phyloP scores from a whole-genome alignment of 2,888 invertebrate species.

The Drosophila pullipes region DNA sequence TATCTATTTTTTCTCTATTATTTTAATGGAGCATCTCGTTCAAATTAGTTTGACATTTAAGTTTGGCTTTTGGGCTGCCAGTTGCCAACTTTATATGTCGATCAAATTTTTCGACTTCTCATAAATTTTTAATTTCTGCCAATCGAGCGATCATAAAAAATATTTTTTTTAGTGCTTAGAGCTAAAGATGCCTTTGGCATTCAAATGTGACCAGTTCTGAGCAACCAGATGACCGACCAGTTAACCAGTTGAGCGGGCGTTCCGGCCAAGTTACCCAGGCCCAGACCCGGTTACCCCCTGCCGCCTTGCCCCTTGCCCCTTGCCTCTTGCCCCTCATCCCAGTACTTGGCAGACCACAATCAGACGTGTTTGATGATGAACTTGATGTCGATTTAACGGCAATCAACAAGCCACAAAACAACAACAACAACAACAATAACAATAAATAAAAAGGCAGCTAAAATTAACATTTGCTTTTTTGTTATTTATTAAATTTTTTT shows the following conservation, averaged over 20 bases:
- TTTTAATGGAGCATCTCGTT: constrained; percentile 60
- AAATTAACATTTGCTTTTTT: constrained; percentile 10
- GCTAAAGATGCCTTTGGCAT: constrained; percentile 75
- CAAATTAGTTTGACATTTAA: constrained; percentile 80
- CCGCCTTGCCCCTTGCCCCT: not conserved
- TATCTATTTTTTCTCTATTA: not conserved
- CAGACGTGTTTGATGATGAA: constrained; percentile 76
- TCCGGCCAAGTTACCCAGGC: constrained; percentile 13
- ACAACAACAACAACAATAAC: constrained; percentile 1
- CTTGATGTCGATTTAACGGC: constrained; percentile 68
- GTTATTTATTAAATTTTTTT: constrained; percentile 3
- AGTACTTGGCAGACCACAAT: constrained; percentile 16
- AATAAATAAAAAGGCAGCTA: not conserved
- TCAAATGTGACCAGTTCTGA: constrained; percentile 59
- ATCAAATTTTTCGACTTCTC: constrained; percentile 33
- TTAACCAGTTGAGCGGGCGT: constrained; percentile 62
- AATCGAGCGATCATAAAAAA: constrained; percentile 72
- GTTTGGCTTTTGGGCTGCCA: constrained; percentile 34
- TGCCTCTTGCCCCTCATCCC: constrained; percentile 1
- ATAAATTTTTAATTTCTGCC: constrained; percentile 73
- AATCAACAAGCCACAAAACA: constrained; percentile 34
- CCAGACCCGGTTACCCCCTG: not conserved
- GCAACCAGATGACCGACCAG: constrained; percentile 1
- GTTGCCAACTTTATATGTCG: not conserved
- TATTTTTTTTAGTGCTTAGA: constrained; percentile 67